These are phyloP conservation scores for Rhynchonycteris naso DNA, from an alignment of 2,797 vertebrate species.

Conservation along the genomic window DNA sequence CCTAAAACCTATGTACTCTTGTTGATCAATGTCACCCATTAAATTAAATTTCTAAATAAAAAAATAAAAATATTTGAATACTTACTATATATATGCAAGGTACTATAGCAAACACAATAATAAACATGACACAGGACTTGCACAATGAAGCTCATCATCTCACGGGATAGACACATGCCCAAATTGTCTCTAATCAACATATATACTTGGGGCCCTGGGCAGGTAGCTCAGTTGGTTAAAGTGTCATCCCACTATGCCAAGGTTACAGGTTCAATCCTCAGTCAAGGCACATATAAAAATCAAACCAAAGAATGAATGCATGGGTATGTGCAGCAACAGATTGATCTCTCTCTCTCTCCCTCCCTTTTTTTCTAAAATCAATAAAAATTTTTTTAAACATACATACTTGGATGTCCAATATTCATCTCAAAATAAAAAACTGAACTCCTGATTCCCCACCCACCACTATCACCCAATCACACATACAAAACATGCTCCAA, in stretches of 20 bases:
- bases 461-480: neutral
- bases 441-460: neutral
- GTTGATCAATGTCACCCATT: too few relatives aligned
- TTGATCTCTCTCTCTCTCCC: too few relatives aligned
- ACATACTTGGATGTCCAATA: neutral
- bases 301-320: too few relatives aligned
- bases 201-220: neutral
- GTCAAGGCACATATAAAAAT: too few relatives aligned
- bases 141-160: neutral
- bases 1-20: too few relatives aligned
- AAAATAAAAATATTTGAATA: slow-evolving; percentile 1
- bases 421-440: slow-evolving; percentile 25
- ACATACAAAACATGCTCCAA: neutral
- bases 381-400: neutral
- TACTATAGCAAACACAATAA: neutral
- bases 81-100: neutral
- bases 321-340: too few relatives aligned
- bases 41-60: neutral
- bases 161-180: neutral
- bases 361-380: too few relatives aligned
- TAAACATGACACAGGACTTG: neutral
- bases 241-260: too few relatives aligned
- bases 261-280: too few relatives aligned
- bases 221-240: too few relatives aligned
- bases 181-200: neutral